phyloP scores from a whole-genome alignment of 2,888 invertebrate genomes.

The Mesorhabditis belari region DNA sequence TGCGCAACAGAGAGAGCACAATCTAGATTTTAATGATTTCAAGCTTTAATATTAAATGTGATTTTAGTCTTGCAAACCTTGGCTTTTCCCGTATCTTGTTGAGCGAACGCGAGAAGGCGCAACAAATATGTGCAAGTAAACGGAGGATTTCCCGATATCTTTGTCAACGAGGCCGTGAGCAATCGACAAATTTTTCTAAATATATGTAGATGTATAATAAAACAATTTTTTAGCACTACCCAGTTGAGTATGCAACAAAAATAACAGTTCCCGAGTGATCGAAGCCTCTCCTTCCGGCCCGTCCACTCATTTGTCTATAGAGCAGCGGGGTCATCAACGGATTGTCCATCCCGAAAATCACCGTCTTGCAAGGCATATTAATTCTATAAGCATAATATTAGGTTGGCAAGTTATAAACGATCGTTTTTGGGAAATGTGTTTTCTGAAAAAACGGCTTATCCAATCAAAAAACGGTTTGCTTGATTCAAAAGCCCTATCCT shows the following conservation, averaged over 20 bases:
- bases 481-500: too few relatives aligned
- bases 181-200: slow-evolving; percentile 50
- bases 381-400: too few relatives aligned
- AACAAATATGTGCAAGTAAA: slow-evolving; percentile 47
- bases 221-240: slow-evolving; percentile 9
- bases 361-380: slow-evolving; percentile 53
- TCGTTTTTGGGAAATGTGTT: too few relatives aligned
- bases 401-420: too few relatives aligned
- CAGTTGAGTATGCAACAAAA: slow-evolving; percentile 48
- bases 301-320: slow-evolving; percentile 51
- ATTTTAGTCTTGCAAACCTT: too few relatives aligned
- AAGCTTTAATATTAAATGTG: too few relatives aligned
- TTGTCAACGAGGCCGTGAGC: slow-evolving; percentile 48
- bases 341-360: slow-evolving; percentile 50
- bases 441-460: too few relatives aligned
- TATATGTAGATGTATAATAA: neutral
- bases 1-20: too few relatives aligned
- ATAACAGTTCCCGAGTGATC: slow-evolving; percentile 50
- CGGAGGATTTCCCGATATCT: slow-evolving; percentile 50
- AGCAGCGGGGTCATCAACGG: slow-evolving; percentile 44
- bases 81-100: neutral
- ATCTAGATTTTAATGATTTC: too few relatives aligned
- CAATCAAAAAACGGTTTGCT: too few relatives aligned
- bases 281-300: slow-evolving; percentile 52
- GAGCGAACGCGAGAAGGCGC: slow-evolving; percentile 40